A percentile compares a stretch with the other conserved stretches of the same genome.
Evolutionary conservation across 2,888 invertebrate species (phyloP).

Genomic region (Campoletis raptor): DNA sequence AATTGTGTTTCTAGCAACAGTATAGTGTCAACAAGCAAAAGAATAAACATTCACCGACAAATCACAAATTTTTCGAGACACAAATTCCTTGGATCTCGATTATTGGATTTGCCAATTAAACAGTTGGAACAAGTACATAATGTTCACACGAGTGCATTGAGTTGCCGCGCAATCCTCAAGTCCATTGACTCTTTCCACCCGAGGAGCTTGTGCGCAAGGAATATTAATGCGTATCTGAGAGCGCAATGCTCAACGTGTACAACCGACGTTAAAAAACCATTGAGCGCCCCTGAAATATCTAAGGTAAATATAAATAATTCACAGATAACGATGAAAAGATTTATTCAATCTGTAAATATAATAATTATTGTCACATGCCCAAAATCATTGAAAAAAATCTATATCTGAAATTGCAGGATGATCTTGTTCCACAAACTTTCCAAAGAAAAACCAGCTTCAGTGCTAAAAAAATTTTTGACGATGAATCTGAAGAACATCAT

Average conservation of each 20-base stretch:
- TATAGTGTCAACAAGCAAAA: conserved; percentile 32
- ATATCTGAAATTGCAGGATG: conserved; percentile 4
- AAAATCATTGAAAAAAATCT: background rate
- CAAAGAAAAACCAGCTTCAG: background rate
- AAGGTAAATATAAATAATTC: conserved; percentile 27
- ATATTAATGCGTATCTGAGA: conserved; percentile 25
- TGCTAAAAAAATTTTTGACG: background rate
- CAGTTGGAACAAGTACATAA: conserved; percentile 3
- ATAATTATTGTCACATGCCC: background rate
- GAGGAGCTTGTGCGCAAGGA: conserved; percentile 38
- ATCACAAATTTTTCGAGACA: conserved; percentile 25
- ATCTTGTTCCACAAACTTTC: background rate
- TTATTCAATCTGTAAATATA: background rate
- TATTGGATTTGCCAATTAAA: conserved; percentile 6
- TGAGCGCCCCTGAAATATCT: conserved; percentile 16
- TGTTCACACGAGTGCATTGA: background rate
- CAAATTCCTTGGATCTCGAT: conserved; percentile 31
- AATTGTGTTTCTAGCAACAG: conserved; percentile 23
- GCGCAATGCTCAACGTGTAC: conserved; percentile 40
- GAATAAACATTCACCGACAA: conserved; percentile 36
- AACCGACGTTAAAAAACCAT: conserved; percentile 10
- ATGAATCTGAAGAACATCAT: background rate
- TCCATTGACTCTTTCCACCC: conserved; percentile 28
- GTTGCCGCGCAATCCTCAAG: conserved; percentile 9
- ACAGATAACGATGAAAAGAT: background rate